Evolutionary conservation across 2,888 invertebrate genomes (phyloP).

Genomic region (Koerneria pararmatus): DNA sequence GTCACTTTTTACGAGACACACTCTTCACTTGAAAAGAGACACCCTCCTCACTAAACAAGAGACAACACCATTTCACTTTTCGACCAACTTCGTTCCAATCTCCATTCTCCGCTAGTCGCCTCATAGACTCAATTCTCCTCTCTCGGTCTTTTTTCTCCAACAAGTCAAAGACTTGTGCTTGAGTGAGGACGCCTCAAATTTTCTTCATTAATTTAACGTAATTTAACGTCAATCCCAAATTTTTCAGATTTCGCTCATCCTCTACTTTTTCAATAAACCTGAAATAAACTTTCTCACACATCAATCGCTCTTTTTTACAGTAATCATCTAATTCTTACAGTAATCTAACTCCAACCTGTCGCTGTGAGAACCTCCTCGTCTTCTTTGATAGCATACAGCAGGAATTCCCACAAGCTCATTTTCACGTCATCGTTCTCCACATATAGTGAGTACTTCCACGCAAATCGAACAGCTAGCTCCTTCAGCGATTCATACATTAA

Average conservation of each 20-base stretch:
- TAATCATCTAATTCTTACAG: too few relatives aligned
- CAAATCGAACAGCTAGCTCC: background rate
- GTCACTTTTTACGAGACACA: too few relatives aligned
- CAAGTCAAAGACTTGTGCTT: background rate
- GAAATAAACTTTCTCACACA: too few relatives aligned
- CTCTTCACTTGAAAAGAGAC: too few relatives aligned
- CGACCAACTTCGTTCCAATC: slow-evolving; percentile 13
- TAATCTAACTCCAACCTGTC: slow-evolving; percentile 12
- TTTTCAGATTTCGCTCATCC: background rate
- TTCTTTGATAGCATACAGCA: background rate
- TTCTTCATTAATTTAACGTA: too few relatives aligned
- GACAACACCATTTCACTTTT: too few relatives aligned
- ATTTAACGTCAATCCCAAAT: background rate
- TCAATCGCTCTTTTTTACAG: too few relatives aligned
- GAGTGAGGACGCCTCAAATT: slow-evolving; percentile 5
- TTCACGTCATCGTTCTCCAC: slow-evolving; percentile 5
- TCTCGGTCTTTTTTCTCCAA: slow-evolving; percentile 17
- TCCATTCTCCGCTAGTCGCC: background rate
- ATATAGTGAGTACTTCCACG: background rate
- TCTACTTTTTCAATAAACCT: background rate
- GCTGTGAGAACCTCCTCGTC: slow-evolving; percentile 3
- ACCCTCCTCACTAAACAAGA: too few relatives aligned
- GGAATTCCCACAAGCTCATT: background rate
- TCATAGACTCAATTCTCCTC: slow-evolving; percentile 4
- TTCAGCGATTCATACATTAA: too few relatives aligned